Base-by-base conservation (phyloP, 2,888 invertebrate genomes). In the Lymantria monacha region DNA sequence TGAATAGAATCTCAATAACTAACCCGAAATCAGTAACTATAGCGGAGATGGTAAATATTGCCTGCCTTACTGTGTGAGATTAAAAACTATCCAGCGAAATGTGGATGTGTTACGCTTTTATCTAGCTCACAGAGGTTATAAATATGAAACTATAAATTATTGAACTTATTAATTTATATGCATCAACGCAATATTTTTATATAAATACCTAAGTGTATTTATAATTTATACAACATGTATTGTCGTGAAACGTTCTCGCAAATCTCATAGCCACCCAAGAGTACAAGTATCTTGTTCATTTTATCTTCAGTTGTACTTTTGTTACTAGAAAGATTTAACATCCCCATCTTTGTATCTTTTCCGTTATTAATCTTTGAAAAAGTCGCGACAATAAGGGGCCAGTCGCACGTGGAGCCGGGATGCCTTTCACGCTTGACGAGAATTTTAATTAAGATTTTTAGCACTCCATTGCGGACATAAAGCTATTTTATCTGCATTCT, bases 281-380 rank as follows among this genome's bases (percentile, higher is more conserved):
- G 61, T n/a, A n/a, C n/a, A n/a, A n/a, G n/a, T 64, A 71, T 66
- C 72, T 81, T 85, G 73, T 76, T 84, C 81, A 79, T 85, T 85
- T 81, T 81, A 78, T 81, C 76, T 83, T 67, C 67, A 66, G 72
- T 71, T 77, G 76, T 78, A 79, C 82, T 81, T 84, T 82, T 79
- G 75, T 73, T 71, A 68, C 74, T 76, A 82, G 82, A 53, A 64
- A 61, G 76, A 76, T 81, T 86, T 83, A 83, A 83, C 79, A 83
- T 85, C 85, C 80, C 76, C 84, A 83, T 87, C 84, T 79, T 80
- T 81, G 80, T 81, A 74, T 76, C 77, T 69, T 74, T 69, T 46
- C 59, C 70, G 74, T 85, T 87, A 88, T 88, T 87, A 88, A 88
- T 85, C 87, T 83, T 72, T 77, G 74, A 84, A 81, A 83, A 72